Percentiles rank a stretch among this genome's conserved stretches.
Evolutionary conservation across 2,797 vertebrate genomes (phyloP).

Genomic region (Lates japonicus): DNA sequence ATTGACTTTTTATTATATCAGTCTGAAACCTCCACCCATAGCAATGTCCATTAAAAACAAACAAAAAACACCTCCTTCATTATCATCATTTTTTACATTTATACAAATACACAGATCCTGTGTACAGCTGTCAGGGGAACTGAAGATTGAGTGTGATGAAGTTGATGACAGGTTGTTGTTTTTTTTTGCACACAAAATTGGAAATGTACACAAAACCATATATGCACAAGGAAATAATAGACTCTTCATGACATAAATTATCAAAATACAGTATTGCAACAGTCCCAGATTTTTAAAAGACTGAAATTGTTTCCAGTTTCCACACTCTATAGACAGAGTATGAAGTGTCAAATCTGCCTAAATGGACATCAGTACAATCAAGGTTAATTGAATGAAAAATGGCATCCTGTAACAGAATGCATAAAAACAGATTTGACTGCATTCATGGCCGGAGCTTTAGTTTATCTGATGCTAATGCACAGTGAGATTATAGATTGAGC

Average conservation of each 20-base stretch:
- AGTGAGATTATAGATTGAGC: constrained; percentile 59
- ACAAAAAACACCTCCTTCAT: constrained; percentile 91
- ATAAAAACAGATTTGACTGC: constrained; percentile 38
- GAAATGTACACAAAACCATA: constrained; percentile 90
- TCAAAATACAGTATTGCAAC: constrained; percentile 96
- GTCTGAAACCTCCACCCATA: constrained; percentile 82
- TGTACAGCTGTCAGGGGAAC: constrained; percentile 88
- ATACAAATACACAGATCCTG: constrained; percentile 94
- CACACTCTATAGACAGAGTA: constrained; percentile 34
- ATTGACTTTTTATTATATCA: constrained; percentile 86
- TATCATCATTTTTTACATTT: constrained; percentile 89
- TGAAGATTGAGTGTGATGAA: constrained; percentile 87
- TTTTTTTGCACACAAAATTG: constrained; percentile 89
- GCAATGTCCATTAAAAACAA: constrained; percentile 95
- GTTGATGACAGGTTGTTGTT: constrained; percentile 83
- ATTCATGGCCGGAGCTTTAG: constrained; percentile 45
- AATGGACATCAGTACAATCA: constrained; percentile 68
- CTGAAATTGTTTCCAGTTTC: constrained; percentile 50
- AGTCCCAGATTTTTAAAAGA: constrained; percentile 90
- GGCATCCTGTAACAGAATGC: constrained; percentile 56
- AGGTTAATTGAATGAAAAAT: constrained; percentile 38
- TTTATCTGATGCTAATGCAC: constrained; percentile 55
- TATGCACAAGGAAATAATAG: constrained; percentile 91
- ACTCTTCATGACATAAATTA: constrained; percentile 83
- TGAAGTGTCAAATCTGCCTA: constrained; percentile 58